Percentiles rank a stretch among this genome's conserved stretches.
Evolutionary conservation across 2,888 invertebrate species (phyloP).

Genomic region (Omphaloscelis lunosa): DNA sequence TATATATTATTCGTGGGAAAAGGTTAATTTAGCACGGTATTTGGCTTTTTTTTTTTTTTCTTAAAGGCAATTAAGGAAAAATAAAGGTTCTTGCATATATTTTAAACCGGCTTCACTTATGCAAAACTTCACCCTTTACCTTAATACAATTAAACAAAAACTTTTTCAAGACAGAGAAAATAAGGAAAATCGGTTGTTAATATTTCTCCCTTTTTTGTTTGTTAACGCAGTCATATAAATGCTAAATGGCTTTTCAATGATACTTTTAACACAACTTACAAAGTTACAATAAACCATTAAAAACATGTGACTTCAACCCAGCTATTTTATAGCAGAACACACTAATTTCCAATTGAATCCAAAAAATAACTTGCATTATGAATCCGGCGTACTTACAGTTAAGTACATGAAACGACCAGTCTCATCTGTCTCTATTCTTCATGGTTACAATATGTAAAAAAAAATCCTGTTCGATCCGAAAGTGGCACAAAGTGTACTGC

Average conservation of each 20-base stretch:
- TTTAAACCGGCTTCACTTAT: not conserved
- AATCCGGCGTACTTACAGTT: not conserved
- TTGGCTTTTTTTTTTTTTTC: slow-evolving; percentile 14
- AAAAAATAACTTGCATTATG: not conserved
- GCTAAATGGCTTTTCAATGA: not conserved
- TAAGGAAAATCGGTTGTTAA: slow-evolving; percentile 1
- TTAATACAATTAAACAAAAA: slow-evolving; percentile 7
- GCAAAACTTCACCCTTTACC: not conserved
- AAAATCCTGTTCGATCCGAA: too few species aligned
- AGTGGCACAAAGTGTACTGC: too few species aligned
- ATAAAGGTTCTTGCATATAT: not conserved
- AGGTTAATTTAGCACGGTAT: not conserved
- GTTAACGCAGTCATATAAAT: not conserved
- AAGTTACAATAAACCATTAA: not conserved
- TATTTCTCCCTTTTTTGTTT: not conserved
- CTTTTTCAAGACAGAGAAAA: not conserved
- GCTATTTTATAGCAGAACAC: not conserved
- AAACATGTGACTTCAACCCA: not conserved
- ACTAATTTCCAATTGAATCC: not conserved
- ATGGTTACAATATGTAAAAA: too few species aligned
- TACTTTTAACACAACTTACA: not conserved
- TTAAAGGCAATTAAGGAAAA: not conserved
- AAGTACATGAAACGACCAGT: too few species aligned
- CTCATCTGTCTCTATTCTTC: too few species aligned
- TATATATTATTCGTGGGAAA: not conserved